These are phyloP conservation scores for Stomatorhinus ivindoensis DNA, from an alignment of 2,113 vertebrate species.

Conservation along the genomic window DNA sequence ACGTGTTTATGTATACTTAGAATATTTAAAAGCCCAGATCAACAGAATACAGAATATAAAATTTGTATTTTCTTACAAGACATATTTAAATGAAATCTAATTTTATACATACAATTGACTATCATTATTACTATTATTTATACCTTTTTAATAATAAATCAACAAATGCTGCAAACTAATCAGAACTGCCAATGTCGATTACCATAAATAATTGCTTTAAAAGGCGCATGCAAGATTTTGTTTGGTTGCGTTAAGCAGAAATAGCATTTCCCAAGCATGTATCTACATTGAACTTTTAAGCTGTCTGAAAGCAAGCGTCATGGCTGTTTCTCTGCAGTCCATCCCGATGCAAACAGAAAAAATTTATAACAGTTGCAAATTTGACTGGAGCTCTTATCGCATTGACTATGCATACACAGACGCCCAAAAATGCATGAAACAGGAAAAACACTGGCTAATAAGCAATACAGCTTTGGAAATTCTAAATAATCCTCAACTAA, in stretches of 20 bases:
- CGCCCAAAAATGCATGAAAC: not conserved
- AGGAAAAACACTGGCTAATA: not conserved
- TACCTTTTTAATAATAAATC: not conserved
- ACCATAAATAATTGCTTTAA: not conserved
- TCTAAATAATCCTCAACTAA: not conserved
- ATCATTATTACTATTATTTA: not conserved
- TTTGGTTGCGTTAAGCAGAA: not conserved
- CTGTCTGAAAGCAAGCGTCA: not conserved
- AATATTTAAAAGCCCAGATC: not conserved
- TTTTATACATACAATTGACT: not conserved
- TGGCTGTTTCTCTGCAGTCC: not conserved
- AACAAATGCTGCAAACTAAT: not conserved
- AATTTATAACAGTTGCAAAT: not conserved
- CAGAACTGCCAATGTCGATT: not conserved
- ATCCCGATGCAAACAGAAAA: not conserved
- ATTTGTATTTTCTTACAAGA: not conserved
- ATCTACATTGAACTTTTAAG: not conserved
- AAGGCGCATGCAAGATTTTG: not conserved
- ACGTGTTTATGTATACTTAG: not conserved
- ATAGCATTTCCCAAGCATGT: not conserved
- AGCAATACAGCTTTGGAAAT: not conserved
- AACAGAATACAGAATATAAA: not conserved
- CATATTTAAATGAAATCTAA: not conserved
- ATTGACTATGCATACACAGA: not conserved
- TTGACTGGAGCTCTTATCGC: not conserved